Conservation (phyloP, 2,888 invertebrate genomes). For the Melanostoma mellinum region DNA sequence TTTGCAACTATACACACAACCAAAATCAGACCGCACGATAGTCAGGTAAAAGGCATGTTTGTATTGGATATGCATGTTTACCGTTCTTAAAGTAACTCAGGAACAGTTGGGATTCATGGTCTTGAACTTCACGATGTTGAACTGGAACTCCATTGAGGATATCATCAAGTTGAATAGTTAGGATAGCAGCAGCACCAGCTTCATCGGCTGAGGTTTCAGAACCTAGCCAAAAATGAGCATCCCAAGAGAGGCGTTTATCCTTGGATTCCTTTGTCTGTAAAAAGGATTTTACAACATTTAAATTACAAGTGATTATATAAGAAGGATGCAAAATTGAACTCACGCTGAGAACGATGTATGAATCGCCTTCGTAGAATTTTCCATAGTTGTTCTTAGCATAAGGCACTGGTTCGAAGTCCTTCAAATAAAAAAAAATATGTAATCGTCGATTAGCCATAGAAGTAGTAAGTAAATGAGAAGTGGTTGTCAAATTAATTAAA, state of each 20-base stretch:
- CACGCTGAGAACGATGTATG: conserved; percentile 92
- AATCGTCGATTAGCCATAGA: no score
- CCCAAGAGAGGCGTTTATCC: conserved; percentile 87
- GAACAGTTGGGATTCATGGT: conserved; percentile 91
- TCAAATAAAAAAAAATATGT: conserved; percentile 72
- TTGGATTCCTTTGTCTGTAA: conserved; percentile 87
- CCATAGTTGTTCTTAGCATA: conserved; percentile 89
- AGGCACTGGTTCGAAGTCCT: conserved; percentile 91
- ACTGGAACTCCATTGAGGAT: conserved; percentile 91
- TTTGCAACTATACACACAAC: conserved; percentile 4
- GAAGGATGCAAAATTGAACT: conserved; percentile 78
- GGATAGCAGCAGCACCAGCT: conserved; percentile 89
- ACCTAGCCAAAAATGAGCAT: conserved; percentile 95
- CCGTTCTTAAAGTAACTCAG: conserved; percentile 88
- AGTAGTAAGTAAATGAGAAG: no score
- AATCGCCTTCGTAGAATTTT: conserved; percentile 93
- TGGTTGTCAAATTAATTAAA: no score
- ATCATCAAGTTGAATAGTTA: conserved; percentile 93
- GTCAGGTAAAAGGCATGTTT: background rate
- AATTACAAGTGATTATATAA: background rate
- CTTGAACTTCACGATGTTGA: conserved; percentile 93
- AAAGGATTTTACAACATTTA: background rate
- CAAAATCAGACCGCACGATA: conserved; percentile 5
- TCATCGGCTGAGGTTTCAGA: conserved; percentile 90
- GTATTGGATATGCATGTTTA: conserved; percentile 75